These are phyloP conservation scores for Mystacornis crossleyi DNA, from an alignment of 2,113 vertebrate species.

Conservation along the genomic window DNA sequence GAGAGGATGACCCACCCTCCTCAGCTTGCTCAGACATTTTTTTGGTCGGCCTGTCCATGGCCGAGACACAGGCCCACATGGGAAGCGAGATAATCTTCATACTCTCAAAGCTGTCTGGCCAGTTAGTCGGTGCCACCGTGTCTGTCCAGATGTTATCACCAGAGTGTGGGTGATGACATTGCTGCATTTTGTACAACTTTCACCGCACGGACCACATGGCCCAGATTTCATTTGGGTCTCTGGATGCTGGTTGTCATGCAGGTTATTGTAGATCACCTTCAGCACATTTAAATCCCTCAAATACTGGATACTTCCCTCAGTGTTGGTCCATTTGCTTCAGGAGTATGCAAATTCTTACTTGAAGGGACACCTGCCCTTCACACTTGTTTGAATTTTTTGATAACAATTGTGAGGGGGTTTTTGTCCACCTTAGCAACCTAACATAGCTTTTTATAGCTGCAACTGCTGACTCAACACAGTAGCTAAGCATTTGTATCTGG, in stretches of 20 bases:
- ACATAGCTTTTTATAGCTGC: not conserved
- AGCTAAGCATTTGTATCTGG: not conserved
- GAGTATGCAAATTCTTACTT: not conserved
- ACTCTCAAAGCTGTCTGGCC: not conserved
- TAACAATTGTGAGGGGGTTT: fast-evolving
- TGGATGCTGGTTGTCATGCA: not conserved
- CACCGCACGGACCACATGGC: fast-evolving
- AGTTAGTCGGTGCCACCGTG: fast-evolving
- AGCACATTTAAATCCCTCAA: not conserved
- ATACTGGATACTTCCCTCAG: not conserved
- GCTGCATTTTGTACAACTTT: not conserved
- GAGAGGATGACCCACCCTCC: not conserved
- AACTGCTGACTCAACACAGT: not conserved
- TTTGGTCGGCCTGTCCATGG: not conserved
- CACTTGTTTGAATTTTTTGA: not conserved
- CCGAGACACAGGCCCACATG: not conserved
- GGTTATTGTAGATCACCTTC: not conserved
- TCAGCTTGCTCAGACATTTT: not conserved
- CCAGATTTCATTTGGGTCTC: not conserved
- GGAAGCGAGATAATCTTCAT: fast-evolving
- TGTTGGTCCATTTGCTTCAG: not conserved
- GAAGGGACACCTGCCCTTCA: not conserved
- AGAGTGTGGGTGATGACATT: no score
- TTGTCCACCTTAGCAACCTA: not conserved
- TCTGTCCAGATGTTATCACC: not conserved